Percentiles rank a stretch among this genome's conserved stretches.
Evolutionary conservation across 2,888 invertebrate genomes (phyloP).

Genomic region (Autographa pulchrina): DNA sequence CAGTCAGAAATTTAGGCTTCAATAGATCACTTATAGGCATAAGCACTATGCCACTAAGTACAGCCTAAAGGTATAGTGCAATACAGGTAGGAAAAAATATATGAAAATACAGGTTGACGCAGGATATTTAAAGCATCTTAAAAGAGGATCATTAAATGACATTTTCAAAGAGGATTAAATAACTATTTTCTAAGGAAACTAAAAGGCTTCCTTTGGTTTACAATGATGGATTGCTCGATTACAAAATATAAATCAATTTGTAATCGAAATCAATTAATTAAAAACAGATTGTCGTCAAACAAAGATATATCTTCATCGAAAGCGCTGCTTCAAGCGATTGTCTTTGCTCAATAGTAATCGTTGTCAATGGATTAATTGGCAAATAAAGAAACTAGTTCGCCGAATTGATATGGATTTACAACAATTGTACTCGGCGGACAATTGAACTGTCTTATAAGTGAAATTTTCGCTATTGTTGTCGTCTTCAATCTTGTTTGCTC

Average conservation of each 20-base stretch:
- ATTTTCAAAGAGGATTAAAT: too few species aligned
- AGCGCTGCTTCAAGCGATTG: conserved; percentile 22
- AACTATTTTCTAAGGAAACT: too few species aligned
- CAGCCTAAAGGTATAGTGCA: too few species aligned
- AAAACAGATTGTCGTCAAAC: neutral
- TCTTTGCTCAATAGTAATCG: conserved; percentile 33
- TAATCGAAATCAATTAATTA: neutral
- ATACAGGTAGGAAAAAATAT: too few species aligned
- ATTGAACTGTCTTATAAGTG: conserved; percentile 38
- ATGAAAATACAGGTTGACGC: too few species aligned
- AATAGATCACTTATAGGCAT: too few species aligned
- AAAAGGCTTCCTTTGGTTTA: neutral
- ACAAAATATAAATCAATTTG: neutral
- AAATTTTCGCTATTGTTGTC: conserved; percentile 28
- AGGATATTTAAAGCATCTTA: too few species aligned
- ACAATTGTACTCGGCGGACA: conserved; percentile 35
- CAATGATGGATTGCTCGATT: neutral
- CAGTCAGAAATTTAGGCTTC: too few species aligned
- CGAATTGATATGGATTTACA: conserved; percentile 49
- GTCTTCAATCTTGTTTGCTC: conserved; percentile 1
- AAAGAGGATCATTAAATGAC: too few species aligned
- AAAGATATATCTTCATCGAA: conserved; percentile 27
- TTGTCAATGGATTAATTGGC: conserved; percentile 58
- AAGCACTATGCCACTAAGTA: too few species aligned
- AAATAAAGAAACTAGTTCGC: conserved; percentile 47